These are phyloP conservation scores for Brachylomia viminalis DNA, from an alignment of 2,888 invertebrate species.

Conservation along the genomic window DNA sequence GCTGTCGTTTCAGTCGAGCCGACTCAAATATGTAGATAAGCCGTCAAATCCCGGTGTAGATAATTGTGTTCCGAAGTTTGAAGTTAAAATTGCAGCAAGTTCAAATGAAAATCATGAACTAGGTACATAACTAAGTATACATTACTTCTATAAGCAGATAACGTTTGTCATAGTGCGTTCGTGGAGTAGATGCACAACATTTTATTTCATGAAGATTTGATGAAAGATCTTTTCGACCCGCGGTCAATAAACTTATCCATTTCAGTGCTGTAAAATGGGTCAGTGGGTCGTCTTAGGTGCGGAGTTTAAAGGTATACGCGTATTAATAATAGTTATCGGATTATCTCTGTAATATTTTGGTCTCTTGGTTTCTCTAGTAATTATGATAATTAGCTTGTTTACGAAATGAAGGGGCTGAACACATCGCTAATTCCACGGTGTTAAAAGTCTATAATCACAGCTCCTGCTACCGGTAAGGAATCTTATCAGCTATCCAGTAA, in stretches of 20 bases:
- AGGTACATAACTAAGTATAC: background rate
- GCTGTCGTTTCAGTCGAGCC: background rate
- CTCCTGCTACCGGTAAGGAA: constrained; percentile 21
- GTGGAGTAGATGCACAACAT: too few species aligned
- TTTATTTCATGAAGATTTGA: background rate
- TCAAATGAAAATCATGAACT: background rate
- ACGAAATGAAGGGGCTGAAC: background rate
- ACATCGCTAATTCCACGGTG: background rate
- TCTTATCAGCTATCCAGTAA: constrained; percentile 44
- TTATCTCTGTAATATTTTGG: background rate
- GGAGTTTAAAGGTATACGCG: too few species aligned
- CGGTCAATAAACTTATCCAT: background rate
- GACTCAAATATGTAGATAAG: background rate
- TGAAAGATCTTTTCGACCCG: background rate
- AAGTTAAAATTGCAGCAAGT: background rate
- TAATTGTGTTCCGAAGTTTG: background rate
- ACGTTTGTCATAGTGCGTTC: background rate
- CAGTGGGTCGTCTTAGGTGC: too few species aligned
- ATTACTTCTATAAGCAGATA: background rate
- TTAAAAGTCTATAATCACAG: background rate
- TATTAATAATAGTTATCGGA: too few species aligned
- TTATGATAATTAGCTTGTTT: constrained; percentile 7
- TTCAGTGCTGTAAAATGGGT: background rate
- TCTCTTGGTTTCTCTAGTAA: background rate
- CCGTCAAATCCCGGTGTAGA: background rate